These are phyloP conservation scores for Sepiola atlantica DNA, from an alignment of 2,888 invertebrate genomes.

Conservation along the genomic window DNA sequence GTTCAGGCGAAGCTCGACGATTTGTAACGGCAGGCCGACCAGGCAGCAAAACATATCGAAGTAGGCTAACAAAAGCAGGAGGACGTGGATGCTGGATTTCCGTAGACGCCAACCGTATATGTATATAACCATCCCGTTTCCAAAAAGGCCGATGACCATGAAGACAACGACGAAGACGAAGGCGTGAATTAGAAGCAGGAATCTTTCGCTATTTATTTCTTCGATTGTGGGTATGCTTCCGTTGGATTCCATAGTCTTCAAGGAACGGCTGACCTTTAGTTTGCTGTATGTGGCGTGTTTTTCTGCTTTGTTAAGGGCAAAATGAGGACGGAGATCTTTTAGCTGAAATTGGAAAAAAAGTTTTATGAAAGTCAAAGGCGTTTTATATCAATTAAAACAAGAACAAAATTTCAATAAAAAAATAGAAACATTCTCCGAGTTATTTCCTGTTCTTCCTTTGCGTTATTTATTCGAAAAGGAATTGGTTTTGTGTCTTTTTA, in stretches of 20 bases:
- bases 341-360: too few relatives aligned
- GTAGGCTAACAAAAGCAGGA: neutral
- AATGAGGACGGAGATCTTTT: too few relatives aligned
- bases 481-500: too few relatives aligned
- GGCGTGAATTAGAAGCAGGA: neutral
- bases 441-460: too few relatives aligned
- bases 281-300: neutral
- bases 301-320: neutral
- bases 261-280: neutral
- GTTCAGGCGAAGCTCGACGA: neutral
- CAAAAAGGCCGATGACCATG: slow-evolving; percentile 34
- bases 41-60: slow-evolving; percentile 14
- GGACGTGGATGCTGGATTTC: neutral
- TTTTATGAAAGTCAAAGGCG: too few relatives aligned
- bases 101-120: slow-evolving; percentile 20
- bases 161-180: neutral
- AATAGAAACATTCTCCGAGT: too few relatives aligned
- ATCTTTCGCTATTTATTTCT: neutral
- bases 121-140: neutral
- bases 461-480: too few relatives aligned
- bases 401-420: too few relatives aligned
- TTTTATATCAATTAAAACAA: too few relatives aligned
- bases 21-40: neutral
- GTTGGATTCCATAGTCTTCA: neutral
- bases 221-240: neutral